Base-by-base conservation (phyloP, 2,113 vertebrate species). In the Pachypanchax playfairii region DNA sequence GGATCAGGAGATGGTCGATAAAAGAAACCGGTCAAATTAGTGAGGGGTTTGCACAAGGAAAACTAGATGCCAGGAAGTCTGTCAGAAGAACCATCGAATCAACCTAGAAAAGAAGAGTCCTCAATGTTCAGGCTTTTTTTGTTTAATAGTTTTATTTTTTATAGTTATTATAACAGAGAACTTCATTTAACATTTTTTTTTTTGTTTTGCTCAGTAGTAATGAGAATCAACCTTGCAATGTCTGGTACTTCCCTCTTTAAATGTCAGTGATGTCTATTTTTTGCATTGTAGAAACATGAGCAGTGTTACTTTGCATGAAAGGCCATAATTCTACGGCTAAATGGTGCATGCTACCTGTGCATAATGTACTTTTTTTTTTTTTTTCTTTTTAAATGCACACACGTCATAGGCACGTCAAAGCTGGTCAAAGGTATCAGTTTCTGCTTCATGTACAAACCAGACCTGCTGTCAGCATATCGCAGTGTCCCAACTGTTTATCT, bases 391-490 rank as follows among this genome's bases (percentile, higher is more conserved):
- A 14, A n/a, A 44, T 33, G 3, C 41, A 33, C 8, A 18, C 3
- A 9, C n/a, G n/a, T n/a, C n/a, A n/a, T n/a, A n/a, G n/a, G n/a
- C n/a, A n/a, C n/a, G n/a, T 14, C 3, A 14, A 39, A 63, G 11
- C 42, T 58, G 3, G 29, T 18, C 5, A 38, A 15, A 42, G 25
- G 1, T 48, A 6, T 18, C 31, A 43, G n/a, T 13, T 12, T 41
- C 7, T 38, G 7, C 24, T 44, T 38, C 12, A 18, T 42, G 1
- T 14, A 52, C 43, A 44, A 57, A 28, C 55, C 52, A 47, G 69
- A 71, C 24, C 41, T 57, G 50, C 44, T 2, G 9, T 13, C n/a
- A 11, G 42, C 53, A 26, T 36, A 42, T 52, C 18, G 6, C 24
- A 13, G 24, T 12, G 7, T 15, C 22, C 21, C 21, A 52, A 20